Conservation (phyloP, 2,113 vertebrate genomes). For the Tautogolabrus adspersus region DNA sequence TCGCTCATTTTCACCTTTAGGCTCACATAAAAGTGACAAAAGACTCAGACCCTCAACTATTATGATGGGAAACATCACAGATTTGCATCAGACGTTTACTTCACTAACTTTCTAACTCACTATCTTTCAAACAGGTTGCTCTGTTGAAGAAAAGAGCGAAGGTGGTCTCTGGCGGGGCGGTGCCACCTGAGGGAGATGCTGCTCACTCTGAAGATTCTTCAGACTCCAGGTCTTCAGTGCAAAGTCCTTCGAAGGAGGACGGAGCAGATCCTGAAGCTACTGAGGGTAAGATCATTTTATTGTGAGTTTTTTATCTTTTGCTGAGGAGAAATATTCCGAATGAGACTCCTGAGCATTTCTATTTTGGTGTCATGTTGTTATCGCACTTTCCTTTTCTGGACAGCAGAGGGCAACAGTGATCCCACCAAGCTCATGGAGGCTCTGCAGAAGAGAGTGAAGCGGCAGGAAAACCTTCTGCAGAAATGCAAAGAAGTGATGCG, state of each 20-base stretch:
- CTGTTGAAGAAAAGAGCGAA: conserved; percentile 90
- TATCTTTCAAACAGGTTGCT: conserved; percentile 83
- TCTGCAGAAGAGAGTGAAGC: conserved; percentile 89
- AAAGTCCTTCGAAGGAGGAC: conserved; percentile 75
- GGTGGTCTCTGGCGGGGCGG: conserved; percentile 73
- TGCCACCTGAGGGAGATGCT: conserved; percentile 69
- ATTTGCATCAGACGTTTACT: no score
- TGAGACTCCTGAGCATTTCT: no score
- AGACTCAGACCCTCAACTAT: no score
- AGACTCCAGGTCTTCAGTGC: conserved; percentile 58
- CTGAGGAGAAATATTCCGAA: no score
- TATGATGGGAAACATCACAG: no score
- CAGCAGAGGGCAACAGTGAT: conserved; percentile 82
- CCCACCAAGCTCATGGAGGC: conserved; percentile 83
- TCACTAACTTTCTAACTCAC: not conserved
- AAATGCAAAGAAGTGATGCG: conserved; percentile 89
- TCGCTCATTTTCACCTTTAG: no score
- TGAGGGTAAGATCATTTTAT: conserved; percentile 59
- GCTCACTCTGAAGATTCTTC: conserved; percentile 51
- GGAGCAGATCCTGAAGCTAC: conserved; percentile 59
- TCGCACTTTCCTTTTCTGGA: conserved; percentile 49
- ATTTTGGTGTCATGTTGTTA: not conserved
- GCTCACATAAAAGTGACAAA: no score
- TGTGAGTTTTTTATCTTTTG: no score
- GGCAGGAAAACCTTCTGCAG: conserved; percentile 93